Percentiles rank a stretch among this genome's conserved stretches.
Evolutionary conservation across 2,797 vertebrate species (phyloP).

Genomic region (Carcharodon carcharias): DNA sequence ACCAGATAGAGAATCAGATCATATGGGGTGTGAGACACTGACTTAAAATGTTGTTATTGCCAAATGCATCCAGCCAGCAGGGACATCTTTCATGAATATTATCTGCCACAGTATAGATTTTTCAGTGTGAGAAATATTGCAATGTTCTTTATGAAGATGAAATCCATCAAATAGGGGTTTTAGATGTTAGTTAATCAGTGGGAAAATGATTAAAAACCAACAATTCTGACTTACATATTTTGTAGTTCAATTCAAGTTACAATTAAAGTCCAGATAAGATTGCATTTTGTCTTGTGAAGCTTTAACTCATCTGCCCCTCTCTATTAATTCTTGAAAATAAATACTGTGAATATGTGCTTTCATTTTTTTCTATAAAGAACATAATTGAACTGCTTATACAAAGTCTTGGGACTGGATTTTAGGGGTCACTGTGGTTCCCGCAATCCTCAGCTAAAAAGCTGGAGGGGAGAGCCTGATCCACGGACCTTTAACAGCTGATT

Average conservation of each 20-base stretch:
- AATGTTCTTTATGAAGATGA: background rate
- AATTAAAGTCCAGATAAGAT: background rate
- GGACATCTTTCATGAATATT: background rate
- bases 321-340: background rate
- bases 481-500: too few relatives aligned
- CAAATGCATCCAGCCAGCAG: background rate
- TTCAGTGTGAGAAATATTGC: background rate
- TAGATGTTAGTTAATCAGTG: background rate
- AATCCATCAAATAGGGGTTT: background rate
- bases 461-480: too few relatives aligned
- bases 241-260: background rate
- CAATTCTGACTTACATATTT: background rate
- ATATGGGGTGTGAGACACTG: background rate
- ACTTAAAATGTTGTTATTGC: background rate
- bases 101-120: background rate
- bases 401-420: background rate
- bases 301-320: background rate
- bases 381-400: background rate
- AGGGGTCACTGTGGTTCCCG: background rate
- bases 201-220: background rate
- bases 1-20: background rate
- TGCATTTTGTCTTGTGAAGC: background rate
- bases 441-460: background rate
- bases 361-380: background rate
- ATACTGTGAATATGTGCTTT: background rate